Evolutionary conservation across 2,113 vertebrate genomes (phyloP), one percentile per base, ranked within the genome.

Genomic region (Channa maculata): DNA sequence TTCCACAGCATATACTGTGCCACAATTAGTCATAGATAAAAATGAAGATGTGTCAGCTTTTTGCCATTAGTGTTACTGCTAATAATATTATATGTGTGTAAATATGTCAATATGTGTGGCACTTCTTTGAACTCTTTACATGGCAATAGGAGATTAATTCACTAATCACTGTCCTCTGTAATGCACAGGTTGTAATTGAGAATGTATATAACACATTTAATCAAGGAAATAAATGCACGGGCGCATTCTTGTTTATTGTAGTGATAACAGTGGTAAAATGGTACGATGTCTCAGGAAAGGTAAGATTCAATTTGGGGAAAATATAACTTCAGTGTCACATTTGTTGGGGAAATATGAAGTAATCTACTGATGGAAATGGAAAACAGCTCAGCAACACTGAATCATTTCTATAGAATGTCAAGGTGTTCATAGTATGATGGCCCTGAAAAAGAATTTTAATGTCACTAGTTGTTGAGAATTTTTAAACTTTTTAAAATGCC

Each of bases 361-460:
- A 71, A 55, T 66, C 24, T 57, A 15, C 48, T 38, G 54, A 13
- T 51, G 62, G 70, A 59, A 52, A 62, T 64, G 36, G 49, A 60
- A 62, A 75, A 81, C 13, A 68, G 68, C 80, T 86, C 80, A 65
- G 57, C 71, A 86, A 76, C 80, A 89, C 82, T 89, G 82, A 75
- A 86, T 62, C 52, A 39, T 82, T 85, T 39, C 34, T 87, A 90
- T 86, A 76, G 67, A 92, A 90, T 93, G 92, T 91, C 76, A 80
- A 51, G 84, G 85, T 92, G 80, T 91, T 77, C 71, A 33, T 88
- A 79, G 46, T 73, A 55, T 67, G 53, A 77, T 52, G 41, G 63
- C 69, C 77, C 41, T 73, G 14, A 24, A 12, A 57, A 73, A 24
- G 4, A 67, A 59, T 75, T 61, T n/a, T 79, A 88, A 86, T 86